These are phyloP conservation scores for Entomobrya proxima DNA, from an alignment of 2,888 invertebrate species.

Conservation along the genomic window DNA sequence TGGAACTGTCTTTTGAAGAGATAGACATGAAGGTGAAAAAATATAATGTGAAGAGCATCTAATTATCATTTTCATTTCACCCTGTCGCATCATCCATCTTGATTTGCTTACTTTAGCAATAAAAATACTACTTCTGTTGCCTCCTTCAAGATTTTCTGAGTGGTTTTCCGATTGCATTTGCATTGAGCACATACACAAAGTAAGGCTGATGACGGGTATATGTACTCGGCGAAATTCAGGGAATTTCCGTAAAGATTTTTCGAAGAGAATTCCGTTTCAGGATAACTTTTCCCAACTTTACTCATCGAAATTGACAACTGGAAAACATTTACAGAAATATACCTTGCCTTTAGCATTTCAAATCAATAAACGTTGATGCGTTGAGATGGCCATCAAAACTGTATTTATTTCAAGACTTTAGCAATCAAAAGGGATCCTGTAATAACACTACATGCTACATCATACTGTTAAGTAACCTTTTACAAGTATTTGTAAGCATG, in stretches of 20 bases:
- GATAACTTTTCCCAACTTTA: too few relatives aligned
- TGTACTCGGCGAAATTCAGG: too few relatives aligned
- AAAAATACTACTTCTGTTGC: conserved; percentile 17
- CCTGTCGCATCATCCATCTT: conserved; percentile 48
- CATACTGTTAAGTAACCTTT: not conserved
- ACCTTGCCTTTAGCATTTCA: not conserved
- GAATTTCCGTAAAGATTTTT: too few relatives aligned
- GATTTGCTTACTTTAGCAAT: conserved; percentile 52
- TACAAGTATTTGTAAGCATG: not conserved
- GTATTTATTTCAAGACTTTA: not conserved
- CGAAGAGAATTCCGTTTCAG: too few relatives aligned
- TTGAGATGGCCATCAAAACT: not conserved
- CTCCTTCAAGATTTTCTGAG: too few relatives aligned
- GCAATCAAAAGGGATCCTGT: too few relatives aligned
- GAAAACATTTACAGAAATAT: not conserved
- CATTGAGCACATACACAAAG: not conserved
- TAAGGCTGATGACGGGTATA: not conserved
- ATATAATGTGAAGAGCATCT: conserved; percentile 59
- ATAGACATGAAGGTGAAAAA: conserved; percentile 40
- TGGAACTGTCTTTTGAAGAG: not conserved
- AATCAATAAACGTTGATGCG: not conserved
- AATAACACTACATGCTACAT: not conserved
- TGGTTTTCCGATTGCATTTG: not conserved
- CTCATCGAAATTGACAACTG: not conserved
- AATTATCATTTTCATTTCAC: conserved; percentile 64